Conservation (phyloP, 2,888 invertebrate species). For the Prosopocoilus inquinatus region DNA sequence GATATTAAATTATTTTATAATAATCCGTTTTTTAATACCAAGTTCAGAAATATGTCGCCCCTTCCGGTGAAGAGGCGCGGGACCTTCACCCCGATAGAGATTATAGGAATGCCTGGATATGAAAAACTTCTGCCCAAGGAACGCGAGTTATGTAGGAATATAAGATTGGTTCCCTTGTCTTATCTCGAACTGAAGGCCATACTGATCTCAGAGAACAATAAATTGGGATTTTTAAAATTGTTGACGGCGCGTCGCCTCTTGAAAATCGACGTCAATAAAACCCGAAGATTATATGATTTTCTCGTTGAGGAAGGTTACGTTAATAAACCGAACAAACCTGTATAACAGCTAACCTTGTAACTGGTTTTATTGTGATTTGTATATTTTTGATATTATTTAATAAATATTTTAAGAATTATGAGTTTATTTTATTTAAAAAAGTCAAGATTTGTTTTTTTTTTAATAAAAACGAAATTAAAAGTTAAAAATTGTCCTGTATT, state of each 20-base stretch:
- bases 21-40: conserved; percentile 42
- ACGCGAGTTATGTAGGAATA: conserved; percentile 71
- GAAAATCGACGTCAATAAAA: conserved; percentile 93
- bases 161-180: conserved; percentile 72
- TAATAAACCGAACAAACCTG: conserved; percentile 49
- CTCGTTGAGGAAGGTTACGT: conserved; percentile 71
- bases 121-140: conserved; percentile 70
- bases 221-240: conserved; percentile 70
- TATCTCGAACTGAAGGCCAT: conserved; percentile 77
- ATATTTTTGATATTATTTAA: too few relatives aligned
- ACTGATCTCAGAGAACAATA: conserved; percentile 73
- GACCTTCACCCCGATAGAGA: conserved; percentile 60
- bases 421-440: too few relatives aligned
- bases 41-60: conserved; percentile 27
- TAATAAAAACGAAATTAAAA: too few relatives aligned
- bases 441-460: too few relatives aligned
- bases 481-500: too few relatives aligned
- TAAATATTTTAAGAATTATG: too few relatives aligned
- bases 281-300: conserved; percentile 82
- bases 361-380: too few relatives aligned
- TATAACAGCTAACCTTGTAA: too few relatives aligned
- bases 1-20: conserved; percentile 49
- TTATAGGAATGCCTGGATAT: conserved; percentile 75
- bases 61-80: conserved; percentile 42
- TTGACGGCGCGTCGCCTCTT: conserved; percentile 80